These are phyloP conservation scores for Deroptyus accipitrinus DNA, from an alignment of 2,113 vertebrate genomes.

Conservation along the genomic window DNA sequence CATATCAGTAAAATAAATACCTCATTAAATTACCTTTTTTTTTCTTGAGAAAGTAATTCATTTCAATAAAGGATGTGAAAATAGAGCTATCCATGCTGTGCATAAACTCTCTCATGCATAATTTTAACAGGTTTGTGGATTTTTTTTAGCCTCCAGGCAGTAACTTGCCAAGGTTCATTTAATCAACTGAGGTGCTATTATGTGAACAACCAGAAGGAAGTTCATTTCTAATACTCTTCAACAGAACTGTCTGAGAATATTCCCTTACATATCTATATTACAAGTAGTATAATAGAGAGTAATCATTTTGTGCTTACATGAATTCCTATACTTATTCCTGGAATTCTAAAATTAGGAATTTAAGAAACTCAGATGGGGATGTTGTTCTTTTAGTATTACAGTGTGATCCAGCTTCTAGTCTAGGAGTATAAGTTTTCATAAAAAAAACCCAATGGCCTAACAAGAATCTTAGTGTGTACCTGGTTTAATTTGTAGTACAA, in stretches of 20 bases:
- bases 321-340: not conserved
- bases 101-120: not conserved
- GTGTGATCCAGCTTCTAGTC: not conserved
- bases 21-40: not conserved
- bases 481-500: not conserved
- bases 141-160: conserved; percentile 2
- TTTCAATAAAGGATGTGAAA: conserved; percentile 1
- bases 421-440: not conserved
- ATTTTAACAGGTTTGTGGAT: not conserved
- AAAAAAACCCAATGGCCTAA: no score
- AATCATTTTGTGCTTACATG: not conserved
- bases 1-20: not conserved
- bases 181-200: conserved; percentile 18
- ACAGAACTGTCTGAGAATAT: not conserved
- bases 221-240: conserved; percentile 31
- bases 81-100: not conserved
- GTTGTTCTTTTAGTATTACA: not conserved
- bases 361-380: not conserved
- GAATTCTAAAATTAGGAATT: not conserved
- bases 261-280: not conserved
- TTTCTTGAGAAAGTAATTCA: not conserved
- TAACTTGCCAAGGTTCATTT: conserved; percentile 18
- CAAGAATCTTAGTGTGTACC: not conserved
- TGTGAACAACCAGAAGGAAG: not conserved
- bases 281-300: not conserved